phyloP scores from a whole-genome alignment of 1,140 invertebrate species.

The Papilio xuthus region DNA sequence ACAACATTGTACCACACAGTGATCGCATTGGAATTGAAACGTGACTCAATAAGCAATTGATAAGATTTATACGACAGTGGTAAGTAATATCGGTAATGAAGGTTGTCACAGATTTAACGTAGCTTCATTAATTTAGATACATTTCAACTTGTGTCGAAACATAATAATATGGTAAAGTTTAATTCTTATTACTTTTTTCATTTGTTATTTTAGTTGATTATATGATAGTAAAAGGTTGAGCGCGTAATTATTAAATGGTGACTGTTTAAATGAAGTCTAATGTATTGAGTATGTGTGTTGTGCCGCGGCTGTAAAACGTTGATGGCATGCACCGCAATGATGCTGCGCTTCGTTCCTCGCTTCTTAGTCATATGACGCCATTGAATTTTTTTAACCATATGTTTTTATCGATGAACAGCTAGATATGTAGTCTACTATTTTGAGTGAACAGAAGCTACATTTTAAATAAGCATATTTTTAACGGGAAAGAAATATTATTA shows the following conservation, averaged over 20 bases:
- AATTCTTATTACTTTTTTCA: neutral
- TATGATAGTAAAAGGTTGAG: neutral
- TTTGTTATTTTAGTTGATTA: neutral
- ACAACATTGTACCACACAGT: constrained; percentile 26
- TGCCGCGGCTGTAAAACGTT: constrained; percentile 22
- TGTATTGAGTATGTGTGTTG: constrained; percentile 22
- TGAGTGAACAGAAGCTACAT: neutral
- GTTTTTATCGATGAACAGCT: constrained; percentile 10
- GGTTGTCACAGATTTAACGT: constrained; percentile 6
- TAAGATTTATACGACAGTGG: constrained; percentile 24
- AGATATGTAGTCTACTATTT: neutral
- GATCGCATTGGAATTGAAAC: constrained; percentile 5
- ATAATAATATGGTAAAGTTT: neutral
- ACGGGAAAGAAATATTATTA: neutral
- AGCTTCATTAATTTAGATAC: neutral
- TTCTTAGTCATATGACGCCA: constrained; percentile 32
- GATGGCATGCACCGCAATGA: constrained; percentile 34
- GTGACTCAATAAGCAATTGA: constrained; percentile 14
- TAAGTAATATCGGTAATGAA: neutral
- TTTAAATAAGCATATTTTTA: neutral
- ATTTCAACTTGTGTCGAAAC: neutral
- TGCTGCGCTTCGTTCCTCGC: constrained; percentile 18
- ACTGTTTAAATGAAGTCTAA: constrained; percentile 22
- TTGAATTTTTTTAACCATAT: constrained; percentile 33
- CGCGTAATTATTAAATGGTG: constrained; percentile 1